Evolutionary conservation across 2,888 invertebrate genomes (phyloP).

Genomic region (Sicus ferrugineus): DNA sequence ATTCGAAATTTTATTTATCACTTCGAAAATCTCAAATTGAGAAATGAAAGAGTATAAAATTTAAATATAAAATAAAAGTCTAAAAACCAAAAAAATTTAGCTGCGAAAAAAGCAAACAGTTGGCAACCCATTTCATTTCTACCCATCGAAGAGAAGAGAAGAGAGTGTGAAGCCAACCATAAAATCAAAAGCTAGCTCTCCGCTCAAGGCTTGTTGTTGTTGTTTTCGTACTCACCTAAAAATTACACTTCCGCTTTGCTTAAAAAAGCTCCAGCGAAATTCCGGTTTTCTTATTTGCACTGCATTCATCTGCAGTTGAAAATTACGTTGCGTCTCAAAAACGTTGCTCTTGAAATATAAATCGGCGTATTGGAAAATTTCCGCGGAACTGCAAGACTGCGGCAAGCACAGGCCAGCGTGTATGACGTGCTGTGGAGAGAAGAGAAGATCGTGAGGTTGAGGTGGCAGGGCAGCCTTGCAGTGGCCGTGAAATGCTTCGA

Average conservation of each 20-base stretch:
- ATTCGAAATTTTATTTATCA: too few relatives aligned
- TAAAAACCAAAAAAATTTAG: too few relatives aligned
- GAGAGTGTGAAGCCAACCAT: not conserved
- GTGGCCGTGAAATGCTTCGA: not conserved
- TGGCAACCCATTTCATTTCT: not conserved
- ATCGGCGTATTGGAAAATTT: conserved; percentile 50
- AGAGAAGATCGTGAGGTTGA: too few relatives aligned
- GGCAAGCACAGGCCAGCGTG: conserved; percentile 66
- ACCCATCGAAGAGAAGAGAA: not conserved
- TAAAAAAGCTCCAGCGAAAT: conserved; percentile 51
- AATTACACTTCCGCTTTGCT: conserved; percentile 46
- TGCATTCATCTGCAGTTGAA: conserved; percentile 51
- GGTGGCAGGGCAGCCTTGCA: too few relatives aligned
- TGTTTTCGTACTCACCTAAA: conserved; percentile 47
- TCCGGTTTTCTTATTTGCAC: conserved; percentile 50
- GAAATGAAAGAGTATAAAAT: too few relatives aligned
- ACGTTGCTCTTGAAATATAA: conserved; percentile 53
- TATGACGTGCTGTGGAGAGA: conserved; percentile 50
- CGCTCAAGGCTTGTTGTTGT: conserved; percentile 9
- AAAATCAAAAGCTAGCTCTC: not conserved
- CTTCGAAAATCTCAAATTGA: too few relatives aligned
- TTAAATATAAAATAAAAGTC: too few relatives aligned
- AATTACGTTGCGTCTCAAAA: conserved; percentile 54
- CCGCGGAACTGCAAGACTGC: conserved; percentile 57
- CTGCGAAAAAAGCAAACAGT: too few relatives aligned